These are phyloP conservation scores for Litoditis marina DNA, from an alignment of 2,888 invertebrate species.

Conservation along the genomic window DNA sequence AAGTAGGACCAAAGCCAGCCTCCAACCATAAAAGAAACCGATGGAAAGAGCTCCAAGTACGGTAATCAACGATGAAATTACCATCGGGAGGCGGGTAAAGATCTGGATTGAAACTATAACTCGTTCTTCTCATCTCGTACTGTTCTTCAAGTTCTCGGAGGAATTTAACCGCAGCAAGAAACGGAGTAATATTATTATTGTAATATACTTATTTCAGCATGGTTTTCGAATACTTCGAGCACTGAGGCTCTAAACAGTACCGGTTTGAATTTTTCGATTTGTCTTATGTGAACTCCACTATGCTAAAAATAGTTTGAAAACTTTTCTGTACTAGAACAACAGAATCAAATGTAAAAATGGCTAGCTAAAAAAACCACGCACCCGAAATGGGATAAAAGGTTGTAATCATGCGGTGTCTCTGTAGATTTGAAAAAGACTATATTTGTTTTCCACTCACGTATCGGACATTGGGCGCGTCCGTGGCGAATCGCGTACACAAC, in stretches of 20 bases:
- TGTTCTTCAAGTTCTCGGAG: not conserved
- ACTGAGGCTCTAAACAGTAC: no score
- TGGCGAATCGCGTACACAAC: slow-evolving; percentile 63
- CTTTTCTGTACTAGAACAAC: no score
- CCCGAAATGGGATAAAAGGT: no score
- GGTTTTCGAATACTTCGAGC: not conserved
- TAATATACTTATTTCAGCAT: not conserved
- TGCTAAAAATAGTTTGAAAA: not conserved
- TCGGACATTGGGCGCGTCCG: slow-evolving; percentile 65
- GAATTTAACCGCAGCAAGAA: no score
- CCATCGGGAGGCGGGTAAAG: slow-evolving; percentile 62
- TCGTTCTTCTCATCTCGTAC: no score
- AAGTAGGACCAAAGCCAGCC: slow-evolving; percentile 64
- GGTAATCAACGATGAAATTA: slow-evolving; percentile 63
- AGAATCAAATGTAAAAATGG: no score
- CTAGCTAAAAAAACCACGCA: no score
- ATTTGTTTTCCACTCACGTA: slow-evolving; percentile 62
- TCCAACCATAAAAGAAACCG: slow-evolving; percentile 65
- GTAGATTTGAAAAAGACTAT: no score
- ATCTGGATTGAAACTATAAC: no score
- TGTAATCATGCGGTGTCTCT: no score
- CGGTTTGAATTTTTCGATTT: no score
- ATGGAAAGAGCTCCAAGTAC: slow-evolving; percentile 64
- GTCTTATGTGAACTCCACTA: no score
- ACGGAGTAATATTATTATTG: not conserved